Percentiles rank a stretch among this genome's conserved stretches.
Conservation (phyloP, 2,888 invertebrate genomes). For the Folsomia candida region DNA sequence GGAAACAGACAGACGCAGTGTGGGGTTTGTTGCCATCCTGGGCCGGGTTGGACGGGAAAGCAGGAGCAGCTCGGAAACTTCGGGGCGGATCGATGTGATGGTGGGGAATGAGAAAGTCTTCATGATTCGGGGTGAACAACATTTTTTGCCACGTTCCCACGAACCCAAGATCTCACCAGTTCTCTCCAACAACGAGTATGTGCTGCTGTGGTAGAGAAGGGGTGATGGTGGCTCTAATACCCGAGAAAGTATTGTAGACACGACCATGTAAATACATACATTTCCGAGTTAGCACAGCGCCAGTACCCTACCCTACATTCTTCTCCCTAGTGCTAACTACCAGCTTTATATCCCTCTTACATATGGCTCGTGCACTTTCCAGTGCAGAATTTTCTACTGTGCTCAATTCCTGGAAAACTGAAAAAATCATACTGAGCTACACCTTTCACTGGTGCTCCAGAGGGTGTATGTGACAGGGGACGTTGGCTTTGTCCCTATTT, state of each 20-base stretch:
- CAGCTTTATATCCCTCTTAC: slow-evolving; percentile 6
- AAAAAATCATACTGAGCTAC: not conserved
- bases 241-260: too few species aligned
- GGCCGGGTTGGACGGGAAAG: slow-evolving; percentile 4
- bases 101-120: slow-evolving; percentile 37
- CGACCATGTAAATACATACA: not conserved
- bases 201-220: not conserved
- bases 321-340: not conserved
- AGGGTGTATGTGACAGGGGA: not conserved
- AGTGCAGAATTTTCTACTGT: slow-evolving; percentile 5
- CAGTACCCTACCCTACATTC: slow-evolving; percentile 20
- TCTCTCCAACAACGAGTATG: not conserved
- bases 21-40: not conserved
- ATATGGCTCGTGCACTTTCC: slow-evolving; percentile 10
- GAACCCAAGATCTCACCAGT: too few species aligned
- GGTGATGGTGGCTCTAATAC: not conserved
- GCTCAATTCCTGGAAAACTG: not conserved
- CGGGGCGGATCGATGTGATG: slow-evolving; percentile 33
- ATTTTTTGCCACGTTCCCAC: not conserved
- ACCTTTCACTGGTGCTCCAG: not conserved
- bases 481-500: too few species aligned
- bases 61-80: slow-evolving; percentile 23
- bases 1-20: slow-evolving; percentile 14
- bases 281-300: not conserved
- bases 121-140: slow-evolving; percentile 27